These are phyloP conservation scores for Sphaeridia pumilis DNA, from an alignment of 2,888 invertebrate genomes.

Conservation along the genomic window DNA sequence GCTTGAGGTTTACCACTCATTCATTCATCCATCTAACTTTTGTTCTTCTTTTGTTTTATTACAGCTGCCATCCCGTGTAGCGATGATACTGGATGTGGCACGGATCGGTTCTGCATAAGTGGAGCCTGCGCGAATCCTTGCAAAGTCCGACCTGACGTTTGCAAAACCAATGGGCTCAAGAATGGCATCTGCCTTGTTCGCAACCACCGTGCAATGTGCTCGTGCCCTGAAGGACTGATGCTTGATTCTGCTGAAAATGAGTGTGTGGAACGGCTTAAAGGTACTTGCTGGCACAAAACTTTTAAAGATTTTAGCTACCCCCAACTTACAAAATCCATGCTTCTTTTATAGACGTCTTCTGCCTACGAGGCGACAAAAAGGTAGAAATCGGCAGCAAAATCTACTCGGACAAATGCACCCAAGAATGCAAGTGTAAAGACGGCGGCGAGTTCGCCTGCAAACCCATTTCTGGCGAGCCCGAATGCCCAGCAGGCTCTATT, in stretches of 20 bases:
- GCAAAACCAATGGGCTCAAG: conserved; percentile 20
- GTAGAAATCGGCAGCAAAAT: conserved; percentile 24
- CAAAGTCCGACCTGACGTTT: conserved; percentile 30
- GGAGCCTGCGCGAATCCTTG: conserved; percentile 37
- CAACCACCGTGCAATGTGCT: conserved; percentile 34
- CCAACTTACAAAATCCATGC: background rate
- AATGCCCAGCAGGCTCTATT: conserved; percentile 21
- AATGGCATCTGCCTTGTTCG: conserved; percentile 32
- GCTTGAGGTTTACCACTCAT: too few relatives aligned
- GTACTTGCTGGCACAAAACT: background rate
- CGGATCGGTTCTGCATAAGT: conserved; percentile 37
- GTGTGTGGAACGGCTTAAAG: conserved; percentile 7
- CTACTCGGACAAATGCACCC: conserved; percentile 26
- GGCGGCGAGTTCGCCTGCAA: conserved; percentile 26
- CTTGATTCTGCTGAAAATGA: conserved; percentile 8
- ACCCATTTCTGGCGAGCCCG: conserved; percentile 14
- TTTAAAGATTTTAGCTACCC: background rate
- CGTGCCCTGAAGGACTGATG: conserved; percentile 21
- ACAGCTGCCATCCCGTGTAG: conserved; percentile 32
- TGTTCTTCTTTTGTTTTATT: conserved; percentile 7
- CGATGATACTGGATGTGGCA: conserved; percentile 36
- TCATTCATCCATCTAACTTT: too few relatives aligned
- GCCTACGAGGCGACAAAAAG: conserved; percentile 21
- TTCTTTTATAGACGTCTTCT: conserved; percentile 7
- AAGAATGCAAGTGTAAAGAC: conserved; percentile 28